Base-by-base conservation (phyloP, 2,888 invertebrate genomes). In the Mylabris sibirica region DNA sequence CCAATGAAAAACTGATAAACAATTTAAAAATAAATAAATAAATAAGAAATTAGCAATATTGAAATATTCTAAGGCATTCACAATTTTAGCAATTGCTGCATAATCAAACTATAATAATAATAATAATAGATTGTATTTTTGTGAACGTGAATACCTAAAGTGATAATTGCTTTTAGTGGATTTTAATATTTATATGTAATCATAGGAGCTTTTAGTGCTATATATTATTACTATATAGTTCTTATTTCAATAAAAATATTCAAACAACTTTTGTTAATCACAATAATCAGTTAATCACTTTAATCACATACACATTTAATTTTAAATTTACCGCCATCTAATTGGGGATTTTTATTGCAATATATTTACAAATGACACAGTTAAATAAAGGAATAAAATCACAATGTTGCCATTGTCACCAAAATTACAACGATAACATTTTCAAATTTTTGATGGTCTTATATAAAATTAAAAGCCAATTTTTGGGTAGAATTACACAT, bases 81-180 rank as follows among this genome's bases (percentile, higher is more conserved):
- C 74, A 69, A 41, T 41, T 72, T 72, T 71, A 71, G 71, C 71
- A 71, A 71, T 72, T 70, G 65, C 72, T 68, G 73, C 74, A 73
- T 72, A 78, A 76, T 72, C 74, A 75, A 76, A 77, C 68, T 71
- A 74, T 73, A 74, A 71, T 74, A 67, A 35, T 72, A 75, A 73
- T 72, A 71, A 77, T n/a, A 74, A 74, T 76, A 78, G 76, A 77
- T 78, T 79, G 80, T 81, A 81, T 82, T 82, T 82, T 81, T 82
- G 82, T 82, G 82, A 79, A 81, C 79, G 82, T 82, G 81, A 79
- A 80, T 79, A 78, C 77, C 77, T 80, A 78, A 53, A 79, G 80
- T 82, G 80, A 82, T 81, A 81, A 78, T 80, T 79, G 81, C 81
- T 81, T 81, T 82, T 82, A 82, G 81, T 81, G 80, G 79, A 77